Conservation (phyloP, 2,888 invertebrate genomes). For the Cyclophora albipunctata region DNA sequence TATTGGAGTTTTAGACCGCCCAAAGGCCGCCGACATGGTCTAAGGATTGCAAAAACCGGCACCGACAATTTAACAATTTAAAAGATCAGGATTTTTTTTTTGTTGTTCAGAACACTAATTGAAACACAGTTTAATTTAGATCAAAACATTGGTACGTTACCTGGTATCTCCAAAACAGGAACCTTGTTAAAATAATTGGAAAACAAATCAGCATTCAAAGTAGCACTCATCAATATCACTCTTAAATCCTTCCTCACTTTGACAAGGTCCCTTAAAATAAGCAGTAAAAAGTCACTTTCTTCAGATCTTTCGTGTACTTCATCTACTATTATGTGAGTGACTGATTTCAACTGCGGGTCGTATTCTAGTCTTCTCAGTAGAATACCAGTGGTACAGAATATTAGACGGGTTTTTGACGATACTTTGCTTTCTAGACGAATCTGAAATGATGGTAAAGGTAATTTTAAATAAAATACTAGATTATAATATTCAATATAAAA, state of each 20-base stretch:
- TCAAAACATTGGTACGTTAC: constrained; percentile 31
- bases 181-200: constrained; percentile 87
- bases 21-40: no score
- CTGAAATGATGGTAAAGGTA: constrained; percentile 62
- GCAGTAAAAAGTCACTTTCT: constrained; percentile 91
- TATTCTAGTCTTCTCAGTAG: constrained; percentile 87
- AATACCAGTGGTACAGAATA: constrained; percentile 96
- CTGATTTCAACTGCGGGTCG: constrained; percentile 82
- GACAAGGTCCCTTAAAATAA: constrained; percentile 86
- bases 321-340: constrained; percentile 91
- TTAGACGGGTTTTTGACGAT: constrained; percentile 85
- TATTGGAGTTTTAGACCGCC: no score
- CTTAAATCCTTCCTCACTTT: constrained; percentile 83
- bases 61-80: no score
- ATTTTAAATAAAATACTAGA: constrained; percentile 18
- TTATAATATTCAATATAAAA: not conserved
- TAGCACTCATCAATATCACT: constrained; percentile 95
- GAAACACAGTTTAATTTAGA: not conserved
- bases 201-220: constrained; percentile 89
- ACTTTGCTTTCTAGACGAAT: constrained; percentile 87
- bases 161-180: constrained; percentile 88
- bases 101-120: no score
- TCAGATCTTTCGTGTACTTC: constrained; percentile 96
- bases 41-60: no score
- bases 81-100: no score